These are phyloP conservation scores for Patagioenas fasciata DNA, from an alignment of 2,113 vertebrate genomes.

Conservation along the genomic window DNA sequence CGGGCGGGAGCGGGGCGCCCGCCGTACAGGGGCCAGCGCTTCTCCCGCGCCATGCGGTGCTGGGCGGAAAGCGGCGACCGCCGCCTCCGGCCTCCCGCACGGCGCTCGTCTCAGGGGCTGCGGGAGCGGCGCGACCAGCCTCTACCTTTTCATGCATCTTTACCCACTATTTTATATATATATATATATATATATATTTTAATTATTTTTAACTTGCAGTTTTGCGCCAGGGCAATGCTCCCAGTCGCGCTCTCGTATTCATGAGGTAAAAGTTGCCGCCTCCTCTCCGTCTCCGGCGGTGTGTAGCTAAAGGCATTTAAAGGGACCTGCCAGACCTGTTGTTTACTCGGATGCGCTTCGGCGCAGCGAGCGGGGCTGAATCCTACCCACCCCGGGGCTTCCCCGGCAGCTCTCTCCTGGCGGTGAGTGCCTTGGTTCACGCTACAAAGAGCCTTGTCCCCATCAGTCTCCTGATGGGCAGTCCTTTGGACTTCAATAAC, in stretches of 20 bases:
- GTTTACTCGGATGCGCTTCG: background rate
- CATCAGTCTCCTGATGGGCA: rapidly evolving
- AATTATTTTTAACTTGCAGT: background rate
- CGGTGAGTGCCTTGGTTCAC: background rate
- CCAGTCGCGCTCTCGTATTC: background rate
- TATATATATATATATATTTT: too few relatives aligned
- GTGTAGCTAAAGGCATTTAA: background rate
- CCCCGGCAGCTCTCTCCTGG: background rate
- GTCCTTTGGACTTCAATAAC: background rate
- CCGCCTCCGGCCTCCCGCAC: background rate
- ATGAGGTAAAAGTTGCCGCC: background rate
- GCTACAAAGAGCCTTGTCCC: background rate
- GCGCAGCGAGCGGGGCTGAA: background rate
- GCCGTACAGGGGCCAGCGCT: too few relatives aligned
- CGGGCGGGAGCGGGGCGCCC: background rate
- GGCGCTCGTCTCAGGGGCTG: background rate
- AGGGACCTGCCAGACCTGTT: slow-evolving; percentile 31
- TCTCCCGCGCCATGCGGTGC: background rate
- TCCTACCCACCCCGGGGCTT: background rate
- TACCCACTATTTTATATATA: too few relatives aligned
- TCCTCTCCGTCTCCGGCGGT: background rate
- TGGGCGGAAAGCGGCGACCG: background rate
- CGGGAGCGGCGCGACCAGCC: background rate
- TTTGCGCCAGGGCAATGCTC: background rate
- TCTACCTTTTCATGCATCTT: background rate